Conservation (phyloP, 2,888 invertebrate species). For the Netelia inedita region DNA sequence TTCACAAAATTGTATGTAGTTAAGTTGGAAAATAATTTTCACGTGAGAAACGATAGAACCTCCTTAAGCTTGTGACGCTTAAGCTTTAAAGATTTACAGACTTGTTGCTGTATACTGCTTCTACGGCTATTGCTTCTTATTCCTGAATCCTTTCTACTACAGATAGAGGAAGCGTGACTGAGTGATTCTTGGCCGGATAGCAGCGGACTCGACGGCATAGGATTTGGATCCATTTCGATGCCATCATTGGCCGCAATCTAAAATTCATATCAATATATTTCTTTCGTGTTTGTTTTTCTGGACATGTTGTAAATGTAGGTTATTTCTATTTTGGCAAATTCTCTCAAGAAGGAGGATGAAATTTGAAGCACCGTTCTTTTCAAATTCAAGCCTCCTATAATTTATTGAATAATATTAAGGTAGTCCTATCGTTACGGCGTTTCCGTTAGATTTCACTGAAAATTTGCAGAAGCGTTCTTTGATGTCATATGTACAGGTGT, state of each 20-base stretch:
- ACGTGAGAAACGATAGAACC: too few species aligned
- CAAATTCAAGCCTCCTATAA: too few species aligned
- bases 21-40: too few species aligned
- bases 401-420: too few species aligned
- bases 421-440: too few species aligned
- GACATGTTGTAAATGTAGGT: background rate
- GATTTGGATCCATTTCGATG: constrained; percentile 83
- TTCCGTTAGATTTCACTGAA: too few species aligned
- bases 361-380: too few species aligned
- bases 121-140: constrained; percentile 94
- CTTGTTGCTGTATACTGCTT: constrained; percentile 95
- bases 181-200: constrained; percentile 87
- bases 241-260: constrained; percentile 78
- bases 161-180: constrained; percentile 91
- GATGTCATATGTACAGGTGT: too few species aligned
- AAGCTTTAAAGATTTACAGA: constrained; percentile 79
- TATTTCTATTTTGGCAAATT: background rate
- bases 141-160: constrained; percentile 95
- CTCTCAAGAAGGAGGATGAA: background rate
- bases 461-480: too few species aligned
- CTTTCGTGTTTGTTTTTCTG: constrained; percentile 10
- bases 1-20: too few species aligned
- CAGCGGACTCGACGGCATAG: constrained; percentile 83
- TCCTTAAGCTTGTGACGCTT: constrained; percentile 6
- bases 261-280: constrained; percentile 47